Evolutionary conservation across 1,140 invertebrate genomes (phyloP).

Genomic region (Drosophila persimilis): DNA sequence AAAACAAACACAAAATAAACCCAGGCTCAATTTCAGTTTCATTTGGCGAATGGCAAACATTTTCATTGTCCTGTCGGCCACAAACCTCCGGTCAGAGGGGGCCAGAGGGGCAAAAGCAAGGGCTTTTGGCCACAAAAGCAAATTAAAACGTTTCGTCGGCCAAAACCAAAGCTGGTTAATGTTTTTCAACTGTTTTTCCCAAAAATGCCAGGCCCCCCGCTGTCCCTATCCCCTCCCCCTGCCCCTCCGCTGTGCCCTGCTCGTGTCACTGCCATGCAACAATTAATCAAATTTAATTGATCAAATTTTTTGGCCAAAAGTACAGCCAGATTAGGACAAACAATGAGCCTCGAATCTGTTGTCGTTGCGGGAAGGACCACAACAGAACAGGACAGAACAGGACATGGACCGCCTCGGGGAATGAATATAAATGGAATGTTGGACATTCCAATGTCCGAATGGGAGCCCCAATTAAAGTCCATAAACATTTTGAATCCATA

Average conservation of each 20-base stretch:
- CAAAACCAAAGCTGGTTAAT: conserved; percentile 31
- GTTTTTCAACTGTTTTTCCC: conserved; percentile 15
- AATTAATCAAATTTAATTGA: conserved; percentile 48
- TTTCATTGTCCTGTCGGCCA: conserved; percentile 29
- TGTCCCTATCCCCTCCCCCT: not conserved
- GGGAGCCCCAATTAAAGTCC: conserved; percentile 4
- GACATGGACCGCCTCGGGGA: not conserved
- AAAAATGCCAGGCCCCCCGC: conserved; percentile 10
- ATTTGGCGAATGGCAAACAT: conserved; percentile 38
- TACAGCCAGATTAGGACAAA: conserved; percentile 27
- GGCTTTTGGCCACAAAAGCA: conserved; percentile 35
- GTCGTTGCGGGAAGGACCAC: not conserved
- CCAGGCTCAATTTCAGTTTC: conserved; percentile 40
- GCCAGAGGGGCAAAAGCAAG: no score
- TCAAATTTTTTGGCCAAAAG: conserved; percentile 33
- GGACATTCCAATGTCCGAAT: not conserved
- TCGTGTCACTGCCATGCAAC: conserved; percentile 10
- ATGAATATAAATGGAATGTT: conserved; percentile 2
- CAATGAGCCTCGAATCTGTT: conserved; percentile 27
- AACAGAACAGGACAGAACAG: not conserved
- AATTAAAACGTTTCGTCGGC: conserved; percentile 45
- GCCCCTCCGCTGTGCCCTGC: not conserved
- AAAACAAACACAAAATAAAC: conserved; percentile 11
- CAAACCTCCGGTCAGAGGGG: conserved; percentile 12
- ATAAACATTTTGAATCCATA: not conserved